Evolutionary conservation across 30 jellyfish, hydroid and myxozoan species (phyloP), one percentile per base, ranked within the genome.

Genomic region (Aurelia aurita): DNA sequence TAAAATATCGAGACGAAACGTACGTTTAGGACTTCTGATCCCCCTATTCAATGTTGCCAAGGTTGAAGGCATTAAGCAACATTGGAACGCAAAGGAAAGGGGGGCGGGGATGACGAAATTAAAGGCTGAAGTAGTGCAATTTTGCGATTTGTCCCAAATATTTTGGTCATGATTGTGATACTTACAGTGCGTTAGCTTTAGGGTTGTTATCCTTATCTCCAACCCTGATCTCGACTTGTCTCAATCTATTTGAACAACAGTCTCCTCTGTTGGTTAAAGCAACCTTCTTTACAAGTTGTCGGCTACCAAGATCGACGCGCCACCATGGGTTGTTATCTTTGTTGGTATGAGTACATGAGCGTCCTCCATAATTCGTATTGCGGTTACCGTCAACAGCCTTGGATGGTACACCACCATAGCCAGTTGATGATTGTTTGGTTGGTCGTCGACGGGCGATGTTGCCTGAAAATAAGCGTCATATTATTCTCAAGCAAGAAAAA

Each of bases 301-400:
- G 20, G 9, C 87, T 11, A 22, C 87, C 87, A 32, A 83, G 46
- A 58, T 83, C 93, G 8, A 83, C 93, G 4, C 93, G 80, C 93
- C 93, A 83, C 93, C 93, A 83, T 7, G 93, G 93, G 32, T 58
- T 83, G 32, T 13, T 46, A 15, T 83, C 78, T 18, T 55, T 43
- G 79, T 83, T 51, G 10, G 93, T 83, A 43, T 83, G 93, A 16
- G 93, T 83, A 29, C 93, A 83, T 0, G 93, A 83, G 25, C 79
- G 34, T 4, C 93, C 93, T 23, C 81, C 81, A 23, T 46, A 83
- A 2, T 71, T 70, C 6, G 93, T 5, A 57, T 83, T 83, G 4
- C 82, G 31, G 81, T 83, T 83, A 8, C 93, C 93, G 32, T 83
- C 93, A 44, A 83, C 93, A 39, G 87, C 93, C 20, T 72, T 83